phyloP scores from a whole-genome alignment of 2,113 vertebrate species.

The Neoarius graeffei region DNA sequence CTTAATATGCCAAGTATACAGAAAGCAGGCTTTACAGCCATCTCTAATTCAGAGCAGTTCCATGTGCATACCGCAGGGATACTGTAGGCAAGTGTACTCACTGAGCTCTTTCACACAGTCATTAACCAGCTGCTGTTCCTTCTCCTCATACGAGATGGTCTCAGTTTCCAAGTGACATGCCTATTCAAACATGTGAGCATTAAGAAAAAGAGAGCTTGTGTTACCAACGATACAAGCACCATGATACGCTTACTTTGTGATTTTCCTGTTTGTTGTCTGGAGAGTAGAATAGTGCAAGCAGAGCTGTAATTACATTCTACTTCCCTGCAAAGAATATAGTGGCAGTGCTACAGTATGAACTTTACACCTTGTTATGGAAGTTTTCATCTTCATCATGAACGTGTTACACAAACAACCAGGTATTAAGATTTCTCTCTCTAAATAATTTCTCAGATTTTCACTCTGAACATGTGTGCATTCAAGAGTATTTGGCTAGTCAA shows the following conservation, averaged over 20 bases:
- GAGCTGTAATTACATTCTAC: background rate
- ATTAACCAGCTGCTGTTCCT: constrained; percentile 96
- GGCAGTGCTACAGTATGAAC: background rate
- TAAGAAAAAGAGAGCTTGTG: background rate
- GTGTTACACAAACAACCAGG: background rate
- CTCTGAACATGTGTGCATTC: background rate
- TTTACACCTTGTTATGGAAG: background rate
- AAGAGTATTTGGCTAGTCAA: background rate
- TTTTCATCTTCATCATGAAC: background rate
- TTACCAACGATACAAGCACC: constrained; percentile 4
- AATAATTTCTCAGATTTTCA: background rate
- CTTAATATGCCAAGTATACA: background rate
- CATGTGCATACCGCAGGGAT: background rate
- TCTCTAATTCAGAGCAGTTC: background rate
- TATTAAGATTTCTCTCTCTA: background rate
- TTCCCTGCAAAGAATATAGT: background rate
- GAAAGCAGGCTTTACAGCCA: background rate
- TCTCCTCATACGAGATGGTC: constrained; percentile 95
- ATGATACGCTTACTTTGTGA: background rate
- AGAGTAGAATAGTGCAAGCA: background rate
- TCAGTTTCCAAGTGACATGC: constrained; percentile 95
- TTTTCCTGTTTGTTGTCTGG: background rate
- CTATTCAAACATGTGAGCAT: constrained; percentile 62
- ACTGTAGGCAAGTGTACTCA: constrained; percentile 66
- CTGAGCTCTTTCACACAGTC: constrained; percentile 98